Base-by-base conservation (phyloP, 2,888 invertebrate species). In the Andrena marginata region DNA sequence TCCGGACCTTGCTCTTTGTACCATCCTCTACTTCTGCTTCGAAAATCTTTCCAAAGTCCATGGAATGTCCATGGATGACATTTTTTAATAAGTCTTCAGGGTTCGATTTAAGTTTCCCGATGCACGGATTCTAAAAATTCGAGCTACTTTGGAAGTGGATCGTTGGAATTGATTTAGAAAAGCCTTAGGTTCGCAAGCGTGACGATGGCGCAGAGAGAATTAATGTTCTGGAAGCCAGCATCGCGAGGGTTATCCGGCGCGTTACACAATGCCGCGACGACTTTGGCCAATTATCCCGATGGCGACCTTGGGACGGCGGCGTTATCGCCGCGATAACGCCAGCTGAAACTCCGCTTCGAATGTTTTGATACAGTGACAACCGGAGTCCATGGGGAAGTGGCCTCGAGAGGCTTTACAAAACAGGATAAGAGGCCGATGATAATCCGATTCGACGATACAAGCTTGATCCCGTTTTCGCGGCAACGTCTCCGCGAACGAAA, bases 261-360 rank as follows among this genome's bases (percentile, higher is more conserved):
- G 59, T 85, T 82, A 71, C 73, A 85, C 68, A 80, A 85, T 85
- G 48, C 73, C 56, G 26, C 59, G 73, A 77, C 68, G 77, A 84
- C 51, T 86, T 72, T 85, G 60, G 62, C 71, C 76, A 85, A 87
- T 87, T 83, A 84, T 77, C 78, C 71, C 67, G 74, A 33, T 26
- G 62, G 7, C 69, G 75, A 79, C 83, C 83, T 87, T 84, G 83
- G 42, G 6, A 13, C 33, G 6, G 23, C 20, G 23, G 6, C 54
- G 70, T 84, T 87, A 87, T 87, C 84, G 62, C 49, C 7, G 29
- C 64, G 87, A 87, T 87, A 87, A 86, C 71, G 68, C 35, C 48
- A 64, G 42, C 67, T 65, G 82, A 79, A 80, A 80, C 67, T 79
- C 80, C 51, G 69, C 70, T 80, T 42, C 74, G 62, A 72, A 86